These are phyloP conservation scores for Tinea semifulvella DNA, from an alignment of 2,888 invertebrate genomes.

Conservation along the genomic window DNA sequence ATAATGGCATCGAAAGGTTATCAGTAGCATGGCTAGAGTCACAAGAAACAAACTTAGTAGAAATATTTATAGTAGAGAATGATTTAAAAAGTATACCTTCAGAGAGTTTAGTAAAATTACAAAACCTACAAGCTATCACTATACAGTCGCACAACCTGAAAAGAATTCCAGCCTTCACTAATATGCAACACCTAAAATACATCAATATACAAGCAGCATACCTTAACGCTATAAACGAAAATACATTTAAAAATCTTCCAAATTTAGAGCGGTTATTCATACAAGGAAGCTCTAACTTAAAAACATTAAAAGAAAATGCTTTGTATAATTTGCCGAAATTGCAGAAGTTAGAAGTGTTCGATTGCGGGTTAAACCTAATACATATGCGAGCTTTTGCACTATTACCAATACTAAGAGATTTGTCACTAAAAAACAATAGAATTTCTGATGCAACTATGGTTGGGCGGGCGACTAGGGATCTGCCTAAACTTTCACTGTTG, in stretches of 20 bases:
- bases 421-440: constrained; percentile 76
- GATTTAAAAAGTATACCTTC: constrained; percentile 80
- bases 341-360: constrained; percentile 76
- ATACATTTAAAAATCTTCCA: constrained; percentile 75
- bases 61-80: constrained; percentile 87
- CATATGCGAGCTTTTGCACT: constrained; percentile 80
- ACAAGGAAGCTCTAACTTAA: constrained; percentile 73
- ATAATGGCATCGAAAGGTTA: constrained; percentile 83
- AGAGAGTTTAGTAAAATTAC: constrained; percentile 78
- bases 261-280: constrained; percentile 79
- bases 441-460: constrained; percentile 84
- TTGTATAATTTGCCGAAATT: constrained; percentile 76
- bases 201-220: constrained; percentile 76
- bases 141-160: constrained; percentile 81
- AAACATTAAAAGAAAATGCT: constrained; percentile 75
- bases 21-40: constrained; percentile 84
- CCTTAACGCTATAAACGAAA: constrained; percentile 71
- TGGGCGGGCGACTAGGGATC: constrained; percentile 78
- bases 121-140: constrained; percentile 83
- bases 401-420: constrained; percentile 74
- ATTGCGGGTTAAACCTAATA: constrained; percentile 79
- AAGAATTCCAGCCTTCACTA: constrained; percentile 76
- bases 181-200: constrained; percentile 76
- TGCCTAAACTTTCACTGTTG: constrained; percentile 75
- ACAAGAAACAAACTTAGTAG: constrained; percentile 78